phyloP scores from a whole-genome alignment of 2,797 vertebrate species.

The Arctocebus calabarensis region DNA sequence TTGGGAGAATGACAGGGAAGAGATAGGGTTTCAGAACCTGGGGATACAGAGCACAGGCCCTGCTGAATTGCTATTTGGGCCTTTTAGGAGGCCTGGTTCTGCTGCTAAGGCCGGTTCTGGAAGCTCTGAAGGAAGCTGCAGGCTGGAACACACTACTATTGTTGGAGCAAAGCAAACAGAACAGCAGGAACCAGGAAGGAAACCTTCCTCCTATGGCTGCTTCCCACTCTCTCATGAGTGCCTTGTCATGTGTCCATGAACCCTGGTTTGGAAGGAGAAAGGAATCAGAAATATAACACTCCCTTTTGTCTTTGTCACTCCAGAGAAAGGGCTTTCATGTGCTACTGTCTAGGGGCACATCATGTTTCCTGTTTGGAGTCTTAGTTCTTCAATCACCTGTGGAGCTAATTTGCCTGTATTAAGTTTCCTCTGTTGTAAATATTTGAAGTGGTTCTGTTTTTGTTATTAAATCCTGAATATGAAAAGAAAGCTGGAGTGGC shows the following conservation, averaged over 20 bases:
- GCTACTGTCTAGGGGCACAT: background rate
- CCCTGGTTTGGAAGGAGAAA: background rate
- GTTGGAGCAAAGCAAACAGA: background rate
- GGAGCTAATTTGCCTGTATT: background rate
- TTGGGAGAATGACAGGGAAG: background rate
- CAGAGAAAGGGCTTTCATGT: background rate
- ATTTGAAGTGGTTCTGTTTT: background rate
- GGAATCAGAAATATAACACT: background rate
- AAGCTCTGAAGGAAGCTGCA: background rate
- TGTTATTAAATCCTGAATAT: slow-evolving; percentile 11
- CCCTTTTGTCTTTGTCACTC: background rate
- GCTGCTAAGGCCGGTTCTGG: background rate
- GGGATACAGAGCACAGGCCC: background rate
- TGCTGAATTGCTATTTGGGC: background rate
- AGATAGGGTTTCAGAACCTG: background rate
- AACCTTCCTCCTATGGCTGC: background rate
- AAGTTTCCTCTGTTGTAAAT: background rate
- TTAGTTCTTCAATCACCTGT: background rate
- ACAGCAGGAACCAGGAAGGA: background rate
- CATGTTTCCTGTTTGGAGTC: background rate
- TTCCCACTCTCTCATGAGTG: background rate
- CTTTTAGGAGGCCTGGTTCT: background rate
- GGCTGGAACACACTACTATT: background rate
- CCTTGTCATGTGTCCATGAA: background rate
- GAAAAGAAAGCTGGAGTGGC: background rate